Base-by-base conservation (phyloP, 2,113 vertebrate genomes). In the Oophaga pumilio region DNA sequence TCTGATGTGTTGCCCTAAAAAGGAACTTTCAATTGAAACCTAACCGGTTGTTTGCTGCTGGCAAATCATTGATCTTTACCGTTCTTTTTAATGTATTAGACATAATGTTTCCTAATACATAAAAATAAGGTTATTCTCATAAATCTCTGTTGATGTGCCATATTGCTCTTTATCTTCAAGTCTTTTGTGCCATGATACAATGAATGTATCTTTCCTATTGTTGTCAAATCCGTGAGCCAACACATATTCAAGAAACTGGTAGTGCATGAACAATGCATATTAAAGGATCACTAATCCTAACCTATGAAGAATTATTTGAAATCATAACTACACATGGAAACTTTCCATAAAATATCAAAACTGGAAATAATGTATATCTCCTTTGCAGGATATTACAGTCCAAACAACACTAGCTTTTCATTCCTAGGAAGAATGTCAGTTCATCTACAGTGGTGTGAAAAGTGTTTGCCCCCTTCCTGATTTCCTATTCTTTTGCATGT, bases 11-110 rank as follows among this genome's bases (percentile, higher is more conserved):
- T 86, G 76, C 62, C 53, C 80, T 62, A 62, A 86, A 85, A 87
- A 24, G 62, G 43, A 82, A 60, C 20, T 52, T 74, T 62, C 52
- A 49, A 82, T 81, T 82, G 28, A 74, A 50, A 83, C 66, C 69
- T 76, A 88, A 88, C 57, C 57, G 66, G 87, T 83, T 88, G 69
- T 83, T 83, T 76, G 87, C 87, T 88, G 49, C 80, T 84, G 80
- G 80, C 80, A 83, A 83, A 76, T 84, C 79, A 83, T 83, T 88
- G 79, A 88, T 88, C 87, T 83, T 76, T 88, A 68, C 20, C 83
- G 26, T 82, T 66, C 20, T 33, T 83, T 83, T 77, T 59, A 83
- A 50, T 64, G 80, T 76, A 26, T 57, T 64, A 76, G 53, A 77
- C 43, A 68, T 59, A 84, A 53, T 66, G 74, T 82, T 82, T 74